Base-by-base conservation (phyloP, 1,140 invertebrate species). In the Heliconius hermathena region DNA sequence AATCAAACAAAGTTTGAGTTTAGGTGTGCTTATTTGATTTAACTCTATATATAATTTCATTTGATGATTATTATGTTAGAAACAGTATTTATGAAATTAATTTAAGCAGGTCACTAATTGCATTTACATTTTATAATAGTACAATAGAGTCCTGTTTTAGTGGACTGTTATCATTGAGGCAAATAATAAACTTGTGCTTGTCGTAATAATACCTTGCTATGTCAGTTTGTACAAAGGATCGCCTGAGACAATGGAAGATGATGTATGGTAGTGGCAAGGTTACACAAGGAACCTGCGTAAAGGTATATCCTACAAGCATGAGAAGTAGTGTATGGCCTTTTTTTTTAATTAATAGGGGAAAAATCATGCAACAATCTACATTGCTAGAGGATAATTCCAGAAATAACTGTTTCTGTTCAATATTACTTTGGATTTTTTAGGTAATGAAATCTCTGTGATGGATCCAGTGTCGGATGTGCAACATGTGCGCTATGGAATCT, bases 361-460 rank as follows among this genome's bases (percentile, higher is more conserved):
- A 46, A 92, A 90, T 91, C 87, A 87, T 90, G 87, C 90, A 91
- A 90, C 81, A 89, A 88, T 91, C 87, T 88, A 92, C 86, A 88
- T 89, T 92, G 90, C 86, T 91, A 89, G 89, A 87, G 73, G 87
- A 83, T 83, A 84, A 87, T 84, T 82, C 83, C 80, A 83, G 83
- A 84, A 88, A 89, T 88, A 88, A 86, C 87, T 91, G 88, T 89
- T 89, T 91, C 84, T 90, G 87, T 89, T 92, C 88, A 90, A 74
- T 88, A 87, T 91, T 89, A 91, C 85, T 82, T 87, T 87, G 83
- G 85, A 87, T 79, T 38, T 52, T 84, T 85, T 90, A 87, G 85
- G 85, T 89, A 89, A 89, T 87, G 82, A 89, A 90, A 90, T 90
- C 89, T 92, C 90, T 94, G 93, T 94, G 93, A 93, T 93, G 88